Evolutionary conservation across 2,113 vertebrate genomes (phyloP).

Genomic region (Heteronetta atricapilla): DNA sequence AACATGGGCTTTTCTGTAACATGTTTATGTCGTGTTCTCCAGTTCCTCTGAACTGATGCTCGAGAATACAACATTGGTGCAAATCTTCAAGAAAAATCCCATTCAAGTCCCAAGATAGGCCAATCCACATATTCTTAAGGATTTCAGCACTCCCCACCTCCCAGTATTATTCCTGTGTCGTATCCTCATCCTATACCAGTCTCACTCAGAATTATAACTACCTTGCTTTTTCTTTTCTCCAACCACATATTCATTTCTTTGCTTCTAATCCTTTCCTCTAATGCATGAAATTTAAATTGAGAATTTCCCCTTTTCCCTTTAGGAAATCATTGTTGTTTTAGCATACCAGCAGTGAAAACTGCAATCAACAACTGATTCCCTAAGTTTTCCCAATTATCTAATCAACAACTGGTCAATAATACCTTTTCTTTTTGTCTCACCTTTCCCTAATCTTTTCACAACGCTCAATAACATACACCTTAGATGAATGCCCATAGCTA

Average conservation of each 20-base stretch:
- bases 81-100: background rate
- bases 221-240: background rate
- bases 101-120: background rate
- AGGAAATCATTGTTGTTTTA: background rate
- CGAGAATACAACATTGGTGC: background rate
- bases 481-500: background rate
- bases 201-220: background rate
- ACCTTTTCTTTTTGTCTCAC: background rate
- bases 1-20: background rate
- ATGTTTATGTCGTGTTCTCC: background rate
- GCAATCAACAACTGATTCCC: accelerated
- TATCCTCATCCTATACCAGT: background rate
- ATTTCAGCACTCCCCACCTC: background rate
- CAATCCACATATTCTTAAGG: background rate
- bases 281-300: background rate
- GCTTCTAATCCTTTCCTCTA: background rate
- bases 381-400: background rate
- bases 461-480: background rate
- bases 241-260: background rate
- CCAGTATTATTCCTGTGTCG: background rate
- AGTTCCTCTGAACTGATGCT: background rate
- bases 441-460: background rate
- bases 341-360: background rate
- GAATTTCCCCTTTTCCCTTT: background rate
- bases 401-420: background rate